Evolutionary conservation across 1,140 invertebrate species (phyloP), one percentile per base, ranked within the genome.

Genomic region (Elysia chlorotica): DNA sequence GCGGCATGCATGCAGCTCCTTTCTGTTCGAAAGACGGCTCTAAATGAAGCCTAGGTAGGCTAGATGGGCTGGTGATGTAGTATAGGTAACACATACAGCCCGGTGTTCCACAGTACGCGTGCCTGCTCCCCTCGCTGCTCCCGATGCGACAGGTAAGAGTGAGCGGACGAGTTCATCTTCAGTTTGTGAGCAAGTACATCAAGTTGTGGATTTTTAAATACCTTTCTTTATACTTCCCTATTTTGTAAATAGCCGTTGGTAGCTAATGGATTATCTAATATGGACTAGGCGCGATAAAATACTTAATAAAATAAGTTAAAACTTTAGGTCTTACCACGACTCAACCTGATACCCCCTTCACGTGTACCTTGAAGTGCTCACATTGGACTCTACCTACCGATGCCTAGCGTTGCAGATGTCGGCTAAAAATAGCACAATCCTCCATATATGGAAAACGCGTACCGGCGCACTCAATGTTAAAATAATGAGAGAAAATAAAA

Each of bases 1-100:
- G 41, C n/a, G 67, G 67, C 59, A 71, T 71, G 69, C 69, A 71
- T 71, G 69, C 69, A 71, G 69, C 28, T 62, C 37, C 59, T 53
- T 62, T 37, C 48, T 71, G 69, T 28, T 71, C 69, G 69, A 71
- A 71, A 71, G 57, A 71, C 69, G 69, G 69, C 69, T 71, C 69
- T 62, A 62, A 71, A 63, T 59, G 63, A 69, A 69, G 21, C 54
- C 38, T n/a, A n/a, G n/a, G n/a, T n/a, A n/a, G n/a, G n/a, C n/a
- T n/a, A n/a, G n/a, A n/a, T n/a, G n/a, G n/a, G n/a, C n/a, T n/a
- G n/a, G n/a, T n/a, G n/a, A n/a, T n/a, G n/a, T n/a, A n/a, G n/a
- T n/a, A n/a, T n/a, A n/a, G n/a, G n/a, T n/a, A n/a, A n/a, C n/a
- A n/a, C 3, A 59, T n/a, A 37, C 6, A 21, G 53, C 25, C 17